These are phyloP conservation scores for Cichladusa arquata DNA, from an alignment of 2,113 vertebrate genomes.

Conservation along the genomic window DNA sequence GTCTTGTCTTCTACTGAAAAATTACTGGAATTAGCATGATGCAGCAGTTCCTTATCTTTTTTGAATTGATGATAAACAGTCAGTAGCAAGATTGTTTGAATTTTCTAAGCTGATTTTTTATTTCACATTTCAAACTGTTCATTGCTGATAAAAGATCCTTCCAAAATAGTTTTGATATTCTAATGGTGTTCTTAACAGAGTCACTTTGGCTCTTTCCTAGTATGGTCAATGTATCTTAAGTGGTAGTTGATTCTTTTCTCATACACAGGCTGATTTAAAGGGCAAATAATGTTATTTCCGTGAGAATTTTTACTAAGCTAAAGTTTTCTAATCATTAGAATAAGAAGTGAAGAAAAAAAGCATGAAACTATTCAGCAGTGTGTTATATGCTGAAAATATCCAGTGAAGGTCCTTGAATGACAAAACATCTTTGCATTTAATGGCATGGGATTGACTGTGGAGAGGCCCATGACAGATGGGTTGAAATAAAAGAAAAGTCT, in stretches of 20 bases:
- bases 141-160: background rate
- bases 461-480: background rate
- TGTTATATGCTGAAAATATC: background rate
- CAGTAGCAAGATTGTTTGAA: background rate
- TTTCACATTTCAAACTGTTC: background rate
- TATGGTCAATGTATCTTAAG: background rate
- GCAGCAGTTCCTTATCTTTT: background rate
- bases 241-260: background rate
- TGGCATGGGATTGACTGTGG: background rate
- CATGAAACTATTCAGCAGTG: background rate
- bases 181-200: background rate
- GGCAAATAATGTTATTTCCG: background rate
- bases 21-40: background rate
- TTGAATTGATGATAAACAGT: background rate
- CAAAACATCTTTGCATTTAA: background rate
- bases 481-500: background rate
- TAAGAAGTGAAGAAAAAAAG: background rate
- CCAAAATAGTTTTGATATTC: background rate
- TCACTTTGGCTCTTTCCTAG: background rate
- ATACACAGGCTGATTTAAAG: background rate
- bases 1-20: background rate
- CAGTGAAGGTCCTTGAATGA: background rate
- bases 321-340: background rate
- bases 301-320: background rate
- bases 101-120: background rate